Evolutionary conservation across 2,888 invertebrate species (phyloP), one percentile per base, ranked within the genome.

Genomic region (Clunio marinus): DNA sequence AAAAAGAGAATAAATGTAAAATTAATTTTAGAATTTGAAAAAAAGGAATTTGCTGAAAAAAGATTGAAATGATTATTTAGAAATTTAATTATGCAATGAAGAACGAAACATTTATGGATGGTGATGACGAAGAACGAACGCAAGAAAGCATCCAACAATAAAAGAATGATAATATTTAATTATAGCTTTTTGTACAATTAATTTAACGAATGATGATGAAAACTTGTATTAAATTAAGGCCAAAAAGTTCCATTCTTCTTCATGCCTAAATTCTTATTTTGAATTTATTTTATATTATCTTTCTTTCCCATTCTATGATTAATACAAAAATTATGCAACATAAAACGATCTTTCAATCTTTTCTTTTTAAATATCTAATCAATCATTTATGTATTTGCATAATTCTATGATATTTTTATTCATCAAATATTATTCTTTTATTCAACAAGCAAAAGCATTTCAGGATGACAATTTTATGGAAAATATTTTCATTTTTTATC

Each of bases 161-260:
- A 57, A 27, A 27, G 27, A 57, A 27, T 57, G 62, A 63, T 63
- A 63, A 63, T 63, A 63, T 63, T 63, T 63, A 63, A 63, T 63
- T 63, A 63, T 63, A 63, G 62, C 62, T 63, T 63, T 63, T 63
- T 63, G 62, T 63, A 63, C 62, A 63, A 63, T 63, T 63, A 63
- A 63, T 63, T 63, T 63, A 63, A 63, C 1, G 57, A 25, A 22
- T 41, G 41, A 13, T 4, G 41, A 41, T 15, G 41, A 41, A 41
- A 41, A 32, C 17, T 22, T 51, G 51, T 51, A 51, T 51, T 51
- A 51, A 51, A 51, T 51, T 51, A 22, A 51, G 51, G 51, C 51
- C 41, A 22, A 51, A n/a, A 51, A 51, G 51, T 51, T 51, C 51
- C 51, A 51, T 51, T 51, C n/a, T 17, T 51, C 45, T 51, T 3